A percentile compares a stretch with the other conserved stretches of the same genome.
phyloP scores from a whole-genome alignment of 2,113 vertebrate species.

The Echinops telfairi region DNA sequence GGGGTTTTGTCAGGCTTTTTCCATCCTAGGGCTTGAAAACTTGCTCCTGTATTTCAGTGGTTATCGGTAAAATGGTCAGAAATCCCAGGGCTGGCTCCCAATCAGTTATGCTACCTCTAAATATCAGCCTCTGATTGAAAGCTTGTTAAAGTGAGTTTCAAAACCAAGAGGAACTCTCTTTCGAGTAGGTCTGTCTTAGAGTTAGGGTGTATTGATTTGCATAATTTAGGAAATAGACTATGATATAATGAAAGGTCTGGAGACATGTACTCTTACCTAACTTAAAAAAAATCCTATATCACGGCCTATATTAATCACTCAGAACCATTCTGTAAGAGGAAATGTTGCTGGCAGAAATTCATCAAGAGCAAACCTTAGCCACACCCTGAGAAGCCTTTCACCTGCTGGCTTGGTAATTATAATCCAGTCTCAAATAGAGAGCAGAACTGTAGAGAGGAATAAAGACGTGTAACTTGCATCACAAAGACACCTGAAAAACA shows the following conservation, averaged over 20 bases:
- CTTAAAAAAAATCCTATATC: not conserved
- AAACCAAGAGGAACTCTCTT: conserved; percentile 76
- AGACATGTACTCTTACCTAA: conserved; percentile 58
- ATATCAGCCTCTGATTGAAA: conserved; percentile 85
- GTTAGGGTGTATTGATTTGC: conserved; percentile 72
- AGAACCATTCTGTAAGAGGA: not conserved
- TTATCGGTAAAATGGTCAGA: conserved; percentile 86
- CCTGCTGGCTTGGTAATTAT: not conserved
- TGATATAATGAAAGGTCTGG: conserved; percentile 57
- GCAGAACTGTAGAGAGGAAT: not conserved
- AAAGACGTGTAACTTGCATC: not conserved
- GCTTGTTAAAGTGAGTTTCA: conserved; percentile 83
- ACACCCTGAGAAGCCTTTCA: not conserved
- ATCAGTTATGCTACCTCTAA: conserved; percentile 85
- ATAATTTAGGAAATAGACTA: conserved; percentile 70
- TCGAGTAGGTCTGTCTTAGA: conserved; percentile 68
- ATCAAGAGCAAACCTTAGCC: not conserved
- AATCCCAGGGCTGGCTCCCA: conserved; percentile 87
- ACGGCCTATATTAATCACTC: not conserved
- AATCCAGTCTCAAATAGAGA: not conserved
- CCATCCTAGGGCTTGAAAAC: conserved; percentile 77
- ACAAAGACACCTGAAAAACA: conserved; percentile 12
- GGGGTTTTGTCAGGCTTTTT: conserved; percentile 75
- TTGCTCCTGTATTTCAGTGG: conserved; percentile 77
- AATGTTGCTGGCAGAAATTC: not conserved